Evolutionary conservation across 2,113 vertebrate genomes (phyloP), one percentile per base, ranked within the genome.

Genomic region (Myiopsitta monachus): DNA sequence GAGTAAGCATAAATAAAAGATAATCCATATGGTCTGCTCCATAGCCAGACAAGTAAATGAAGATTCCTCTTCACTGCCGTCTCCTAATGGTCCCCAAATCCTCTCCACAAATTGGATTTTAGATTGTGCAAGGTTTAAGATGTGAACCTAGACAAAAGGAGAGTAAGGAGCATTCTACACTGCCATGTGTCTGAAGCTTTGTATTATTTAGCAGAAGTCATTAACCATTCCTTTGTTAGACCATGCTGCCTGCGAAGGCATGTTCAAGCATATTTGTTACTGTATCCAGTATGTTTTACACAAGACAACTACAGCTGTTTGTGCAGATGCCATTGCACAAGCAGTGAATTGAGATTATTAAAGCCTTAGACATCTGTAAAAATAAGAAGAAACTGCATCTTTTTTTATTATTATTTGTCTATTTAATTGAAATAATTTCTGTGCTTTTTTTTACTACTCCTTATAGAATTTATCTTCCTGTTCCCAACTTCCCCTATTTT

Each of bases 141-240:
- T 30, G 38, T 22, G 27, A 0, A 1, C 7, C n/a, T 70, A 80
- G 64, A 80, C 55, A 91, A 91, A 90, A n/a, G 39, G 39, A 83
- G 67, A 64, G 14, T 30, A 57, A 83, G 55, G 64, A 80, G 9
- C 44, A 83, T 72, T 21, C 36, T 77, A 33, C 55, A 44, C 18
- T 83, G 47, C 67, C 1, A 1, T 51, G 52, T 54, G 39, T 75
- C 81, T 90, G 61, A 90, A 80, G 80, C 76, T 87, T 90, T 97
- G 78, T 67, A 84, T 94, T 84, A 92, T 95, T 96, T 87, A 92
- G 68, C 69, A 96, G 92, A 67, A 94, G 87, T 89, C 84, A 90
- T 96, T 94, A 94, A 61, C 83, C 33, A 85, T 93, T 93, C 73
- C 72, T 94, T 97, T 97, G 79, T 96, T 81, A 88, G 59, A 69